Evolutionary conservation across 2,888 invertebrate genomes (phyloP).

Genomic region (Yponomeuta plumbellus): DNA sequence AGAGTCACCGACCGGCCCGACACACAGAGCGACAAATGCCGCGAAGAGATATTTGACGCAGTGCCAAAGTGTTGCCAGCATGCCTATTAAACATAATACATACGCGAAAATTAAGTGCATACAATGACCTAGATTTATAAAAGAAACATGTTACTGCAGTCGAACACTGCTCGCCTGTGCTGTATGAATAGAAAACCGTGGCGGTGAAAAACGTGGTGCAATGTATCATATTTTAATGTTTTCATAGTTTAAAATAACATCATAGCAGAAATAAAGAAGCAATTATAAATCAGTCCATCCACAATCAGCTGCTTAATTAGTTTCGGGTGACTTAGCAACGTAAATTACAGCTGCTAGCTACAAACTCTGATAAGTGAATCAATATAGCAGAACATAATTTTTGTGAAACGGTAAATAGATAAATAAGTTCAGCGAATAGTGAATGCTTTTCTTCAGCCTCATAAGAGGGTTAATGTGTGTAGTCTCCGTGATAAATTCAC

Average conservation of each 20-base stretch:
- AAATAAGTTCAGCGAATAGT: not conserved
- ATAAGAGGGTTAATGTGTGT: conserved; percentile 27
- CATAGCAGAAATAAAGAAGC: not conserved
- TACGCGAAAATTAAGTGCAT: conserved; percentile 36
- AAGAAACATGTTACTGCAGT: conserved; percentile 32
- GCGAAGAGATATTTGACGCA: conserved; percentile 39
- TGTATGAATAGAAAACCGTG: not conserved
- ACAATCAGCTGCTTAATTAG: not conserved
- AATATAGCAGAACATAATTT: not conserved
- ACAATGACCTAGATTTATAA: conserved; percentile 38
- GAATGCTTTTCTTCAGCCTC: conserved; percentile 10
- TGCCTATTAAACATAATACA: conserved; percentile 31
- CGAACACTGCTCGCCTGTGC: conserved; percentile 14
- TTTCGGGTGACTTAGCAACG: too few relatives aligned
- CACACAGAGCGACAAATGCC: conserved; percentile 54
- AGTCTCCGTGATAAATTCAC: conserved; percentile 24
- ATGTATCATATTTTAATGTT: not conserved
- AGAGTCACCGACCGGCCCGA: conserved; percentile 56
- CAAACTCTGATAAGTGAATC: too few relatives aligned
- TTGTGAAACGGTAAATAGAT: not conserved
- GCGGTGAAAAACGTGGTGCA: not conserved
- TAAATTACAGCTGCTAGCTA: too few relatives aligned
- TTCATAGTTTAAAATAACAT: not conserved
- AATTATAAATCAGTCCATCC: not conserved
- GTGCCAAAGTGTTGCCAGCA: conserved; percentile 62